phyloP scores from a whole-genome alignment of 2,113 vertebrate species.

The Heterocephalus glaber region DNA sequence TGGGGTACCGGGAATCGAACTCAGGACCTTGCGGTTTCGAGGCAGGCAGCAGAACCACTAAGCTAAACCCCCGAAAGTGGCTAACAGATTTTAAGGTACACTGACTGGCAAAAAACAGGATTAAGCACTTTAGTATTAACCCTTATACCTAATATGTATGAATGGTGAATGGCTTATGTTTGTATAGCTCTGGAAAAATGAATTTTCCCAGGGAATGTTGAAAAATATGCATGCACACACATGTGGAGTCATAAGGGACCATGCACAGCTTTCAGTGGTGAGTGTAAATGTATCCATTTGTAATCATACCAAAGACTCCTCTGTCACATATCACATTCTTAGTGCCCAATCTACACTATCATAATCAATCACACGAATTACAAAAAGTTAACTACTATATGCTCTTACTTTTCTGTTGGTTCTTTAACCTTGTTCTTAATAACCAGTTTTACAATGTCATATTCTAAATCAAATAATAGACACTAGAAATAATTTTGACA shows the following conservation, averaged over 20 bases:
- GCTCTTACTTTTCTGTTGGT: background rate
- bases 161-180: background rate
- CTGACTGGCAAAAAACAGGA: background rate
- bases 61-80: too few species aligned
- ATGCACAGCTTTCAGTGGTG: background rate
- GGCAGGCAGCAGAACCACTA: too few species aligned
- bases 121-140: background rate
- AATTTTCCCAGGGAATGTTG: background rate
- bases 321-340: background rate
- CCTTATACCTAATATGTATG: background rate
- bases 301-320: background rate
- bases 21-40: too few species aligned
- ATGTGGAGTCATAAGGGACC: accelerated
- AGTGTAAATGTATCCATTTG: background rate
- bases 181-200: background rate
- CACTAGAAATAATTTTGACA: background rate
- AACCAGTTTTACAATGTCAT: background rate
- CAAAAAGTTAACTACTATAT: background rate
- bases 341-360: background rate
- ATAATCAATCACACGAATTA: background rate
- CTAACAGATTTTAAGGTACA: background rate
- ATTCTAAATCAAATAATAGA: background rate
- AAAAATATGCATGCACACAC: background rate
- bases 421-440: background rate
- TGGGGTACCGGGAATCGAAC: too few species aligned